Base-by-base conservation (phyloP, 2,888 invertebrate species). In the Zygogramma bicolorata region DNA sequence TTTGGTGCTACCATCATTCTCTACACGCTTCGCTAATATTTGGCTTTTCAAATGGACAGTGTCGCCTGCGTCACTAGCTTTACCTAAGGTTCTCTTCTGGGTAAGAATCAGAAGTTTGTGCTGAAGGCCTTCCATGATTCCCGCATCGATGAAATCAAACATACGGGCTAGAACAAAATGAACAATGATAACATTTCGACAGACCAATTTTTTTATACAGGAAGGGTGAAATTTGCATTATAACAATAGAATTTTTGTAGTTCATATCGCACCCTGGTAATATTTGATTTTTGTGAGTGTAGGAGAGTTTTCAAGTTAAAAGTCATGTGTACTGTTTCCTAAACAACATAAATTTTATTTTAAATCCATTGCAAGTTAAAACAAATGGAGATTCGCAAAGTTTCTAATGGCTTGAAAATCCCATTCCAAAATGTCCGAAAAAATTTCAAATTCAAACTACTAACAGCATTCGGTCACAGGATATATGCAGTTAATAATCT, bases 61-160 rank as follows among this genome's bases (percentile, higher is more conserved):
- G 87, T 93, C 90, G 83, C 92, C 88, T 83, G 89, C 88, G 61
- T 81, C 81, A 84, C 92, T 92, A 79, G 93, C 89, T 75, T 89
- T 86, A 74, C 93, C 91, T 78, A 89, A 88, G 10, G 92, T 91
- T 80, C 92, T 92, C 74, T 86, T 86, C 79, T 89, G 88, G 6
- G 90, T 90, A 81, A 92, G 85, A 72, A 88, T 88, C 67, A 92
- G 87, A 79, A 97, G 88, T 74, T 94, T 93, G 88, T 96, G 93
- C 86, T 95, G 94, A 49, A 98, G 90, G 0, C 95, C 94, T 87
- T 97, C 97, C 97, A 97, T 97, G 77, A 94, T 94, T 65, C 97
- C 95, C 77, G 93, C 89, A 88, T 98, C 98, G 88, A 97, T 95
- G 89, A 94, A 97, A 88, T 98, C 97, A 86, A 96, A 96, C 90